These are phyloP conservation scores for Drosophila quadrilineata DNA, from an alignment of 1,140 invertebrate genomes.

Conservation along the genomic window DNA sequence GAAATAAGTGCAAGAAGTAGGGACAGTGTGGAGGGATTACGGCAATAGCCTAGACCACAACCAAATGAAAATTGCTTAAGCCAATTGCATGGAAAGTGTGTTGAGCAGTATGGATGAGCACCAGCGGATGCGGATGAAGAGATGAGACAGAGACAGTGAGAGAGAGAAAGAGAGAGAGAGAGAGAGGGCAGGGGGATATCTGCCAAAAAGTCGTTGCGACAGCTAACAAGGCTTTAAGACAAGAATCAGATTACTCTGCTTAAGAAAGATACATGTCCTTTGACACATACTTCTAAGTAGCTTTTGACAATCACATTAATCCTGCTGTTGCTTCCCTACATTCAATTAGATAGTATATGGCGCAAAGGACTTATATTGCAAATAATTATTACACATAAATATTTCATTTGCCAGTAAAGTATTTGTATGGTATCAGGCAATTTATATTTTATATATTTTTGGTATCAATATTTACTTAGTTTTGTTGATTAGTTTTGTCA, in stretches of 20 bases:
- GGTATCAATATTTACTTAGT: neutral
- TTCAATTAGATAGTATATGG: neutral
- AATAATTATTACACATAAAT: neutral
- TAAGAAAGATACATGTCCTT: slow-evolving; percentile 17
- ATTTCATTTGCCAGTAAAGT: neutral
- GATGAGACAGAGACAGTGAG: too few species aligned
- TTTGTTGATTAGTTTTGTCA: neutral
- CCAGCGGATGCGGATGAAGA: neutral
- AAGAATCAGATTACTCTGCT: slow-evolving; percentile 29
- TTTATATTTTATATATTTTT: neutral
- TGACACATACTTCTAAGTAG: slow-evolving; percentile 28
- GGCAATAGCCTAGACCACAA: slow-evolving; percentile 32
- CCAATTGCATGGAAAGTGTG: slow-evolving; percentile 74
- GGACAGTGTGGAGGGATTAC: neutral
- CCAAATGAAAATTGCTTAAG: slow-evolving; percentile 63
- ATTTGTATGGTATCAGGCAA: neutral
- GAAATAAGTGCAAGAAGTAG: neutral
- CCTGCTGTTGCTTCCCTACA: slow-evolving; percentile 8
- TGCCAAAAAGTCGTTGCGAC: slow-evolving; percentile 39
- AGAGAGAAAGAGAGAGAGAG: too few species aligned
- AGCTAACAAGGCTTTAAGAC: slow-evolving; percentile 44
- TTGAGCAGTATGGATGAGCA: too few species aligned
- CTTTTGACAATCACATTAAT: slow-evolving; percentile 37
- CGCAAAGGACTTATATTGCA: slow-evolving; percentile 11
- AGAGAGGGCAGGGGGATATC: slow-evolving; percentile 30